Conservation (phyloP, 2,797 vertebrate genomes). For the Gastrophryne carolinensis region DNA sequence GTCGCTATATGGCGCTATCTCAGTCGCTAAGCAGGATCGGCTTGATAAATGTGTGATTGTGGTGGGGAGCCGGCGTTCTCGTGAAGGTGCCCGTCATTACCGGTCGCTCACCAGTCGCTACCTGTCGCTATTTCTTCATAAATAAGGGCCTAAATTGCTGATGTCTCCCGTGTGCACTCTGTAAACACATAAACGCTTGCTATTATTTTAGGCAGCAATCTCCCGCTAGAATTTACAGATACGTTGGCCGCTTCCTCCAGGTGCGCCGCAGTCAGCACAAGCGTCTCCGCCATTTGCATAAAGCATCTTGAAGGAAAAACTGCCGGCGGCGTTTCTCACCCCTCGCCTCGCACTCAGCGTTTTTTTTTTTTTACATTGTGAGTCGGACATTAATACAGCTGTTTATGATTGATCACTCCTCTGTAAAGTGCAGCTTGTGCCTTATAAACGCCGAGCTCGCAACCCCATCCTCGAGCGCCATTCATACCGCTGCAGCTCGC, state of each 20-base stretch:
- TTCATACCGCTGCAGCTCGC: background rate
- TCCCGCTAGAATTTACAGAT: constrained; percentile 7
- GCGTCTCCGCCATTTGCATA: background rate
- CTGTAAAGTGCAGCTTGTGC: background rate
- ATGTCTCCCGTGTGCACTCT: no score
- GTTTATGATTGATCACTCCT: background rate
- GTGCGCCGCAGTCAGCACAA: background rate
- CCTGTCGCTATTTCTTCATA: no score
- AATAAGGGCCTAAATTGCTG: no score
- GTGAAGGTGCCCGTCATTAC: no score
- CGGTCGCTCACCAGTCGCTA: no score
- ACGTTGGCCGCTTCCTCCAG: background rate
- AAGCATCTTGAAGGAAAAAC: background rate
- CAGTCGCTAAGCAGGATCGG: no score
- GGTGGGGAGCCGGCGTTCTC: no score
- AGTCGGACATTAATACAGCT: no score
- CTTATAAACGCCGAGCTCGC: background rate
- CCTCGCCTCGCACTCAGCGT: background rate
- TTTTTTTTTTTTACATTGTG: background rate
- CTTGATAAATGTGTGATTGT: no score
- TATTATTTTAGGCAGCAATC: background rate
- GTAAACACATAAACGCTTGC: background rate
- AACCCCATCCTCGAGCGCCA: background rate
- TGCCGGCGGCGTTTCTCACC: background rate
- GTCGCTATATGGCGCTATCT: no score